Conservation (phyloP, 2,113 vertebrate genomes). For the Pygoscelis adeliae region DNA sequence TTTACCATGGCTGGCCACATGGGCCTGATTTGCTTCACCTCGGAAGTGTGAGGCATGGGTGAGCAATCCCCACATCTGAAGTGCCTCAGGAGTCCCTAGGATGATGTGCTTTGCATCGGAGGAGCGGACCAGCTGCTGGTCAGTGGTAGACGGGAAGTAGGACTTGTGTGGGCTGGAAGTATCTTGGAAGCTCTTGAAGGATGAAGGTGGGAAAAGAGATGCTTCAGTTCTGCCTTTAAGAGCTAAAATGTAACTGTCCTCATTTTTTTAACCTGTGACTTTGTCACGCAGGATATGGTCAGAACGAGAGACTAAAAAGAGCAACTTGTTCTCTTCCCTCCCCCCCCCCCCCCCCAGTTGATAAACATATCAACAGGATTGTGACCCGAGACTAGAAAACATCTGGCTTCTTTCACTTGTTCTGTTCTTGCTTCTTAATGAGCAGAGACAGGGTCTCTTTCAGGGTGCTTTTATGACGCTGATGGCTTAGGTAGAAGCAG, state of each 20-base stretch:
- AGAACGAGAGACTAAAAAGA: conserved; percentile 10
- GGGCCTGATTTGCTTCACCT: background rate
- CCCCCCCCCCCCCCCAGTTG: background rate
- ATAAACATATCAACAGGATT: background rate
- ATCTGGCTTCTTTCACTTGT: background rate
- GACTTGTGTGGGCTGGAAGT: background rate
- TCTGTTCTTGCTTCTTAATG: background rate
- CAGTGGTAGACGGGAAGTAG: background rate
- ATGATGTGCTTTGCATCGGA: background rate
- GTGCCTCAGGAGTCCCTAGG: background rate
- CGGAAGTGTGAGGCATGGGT: background rate
- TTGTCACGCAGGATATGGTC: background rate
- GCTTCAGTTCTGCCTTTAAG: background rate
- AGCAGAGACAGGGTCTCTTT: background rate
- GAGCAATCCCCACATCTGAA: background rate
- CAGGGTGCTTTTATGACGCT: background rate
- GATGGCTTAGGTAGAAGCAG: background rate
- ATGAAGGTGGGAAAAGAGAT: background rate
- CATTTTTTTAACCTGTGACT: background rate
- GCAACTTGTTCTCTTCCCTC: background rate
- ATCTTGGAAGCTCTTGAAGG: background rate
- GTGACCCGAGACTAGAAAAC: background rate
- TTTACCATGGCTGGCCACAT: accelerated
- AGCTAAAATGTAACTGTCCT: background rate
- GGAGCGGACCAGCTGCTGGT: background rate